Conservation (phyloP, 2,113 vertebrate genomes). For the Sclerurus mexicanus region DNA sequence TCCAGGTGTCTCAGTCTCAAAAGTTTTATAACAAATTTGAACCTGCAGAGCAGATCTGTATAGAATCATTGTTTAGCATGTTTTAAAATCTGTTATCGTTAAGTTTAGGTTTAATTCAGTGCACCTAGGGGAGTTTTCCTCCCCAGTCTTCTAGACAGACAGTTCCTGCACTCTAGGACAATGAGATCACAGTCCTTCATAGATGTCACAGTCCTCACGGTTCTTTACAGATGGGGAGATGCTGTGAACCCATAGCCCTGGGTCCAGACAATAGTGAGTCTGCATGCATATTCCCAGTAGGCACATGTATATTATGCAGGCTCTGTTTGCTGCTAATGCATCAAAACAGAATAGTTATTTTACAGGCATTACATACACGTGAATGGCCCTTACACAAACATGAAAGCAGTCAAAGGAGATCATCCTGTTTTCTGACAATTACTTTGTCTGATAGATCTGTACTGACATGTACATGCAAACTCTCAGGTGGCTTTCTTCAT, state of each 20-base stretch:
- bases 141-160: neutral
- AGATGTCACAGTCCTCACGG: neutral
- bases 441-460: neutral
- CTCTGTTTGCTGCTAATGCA: neutral
- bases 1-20: neutral
- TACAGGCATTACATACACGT: neutral
- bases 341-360: neutral
- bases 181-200: neutral
- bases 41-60: neutral
- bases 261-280: neutral
- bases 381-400: neutral
- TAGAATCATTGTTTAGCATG: neutral
- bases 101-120: neutral
- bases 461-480: neutral
- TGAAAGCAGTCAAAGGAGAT: fast-evolving
- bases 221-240: neutral
- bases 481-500: neutral
- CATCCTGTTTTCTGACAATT: neutral
- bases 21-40: neutral
- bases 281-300: neutral
- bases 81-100: neutral
- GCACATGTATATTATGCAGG: neutral
- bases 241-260: neutral
- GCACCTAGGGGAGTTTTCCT: neutral
- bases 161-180: neutral